Evolutionary conservation across 2,888 invertebrate genomes (phyloP), one percentile per base, ranked within the genome.

Genomic region (Eupithecia vulgata): DNA sequence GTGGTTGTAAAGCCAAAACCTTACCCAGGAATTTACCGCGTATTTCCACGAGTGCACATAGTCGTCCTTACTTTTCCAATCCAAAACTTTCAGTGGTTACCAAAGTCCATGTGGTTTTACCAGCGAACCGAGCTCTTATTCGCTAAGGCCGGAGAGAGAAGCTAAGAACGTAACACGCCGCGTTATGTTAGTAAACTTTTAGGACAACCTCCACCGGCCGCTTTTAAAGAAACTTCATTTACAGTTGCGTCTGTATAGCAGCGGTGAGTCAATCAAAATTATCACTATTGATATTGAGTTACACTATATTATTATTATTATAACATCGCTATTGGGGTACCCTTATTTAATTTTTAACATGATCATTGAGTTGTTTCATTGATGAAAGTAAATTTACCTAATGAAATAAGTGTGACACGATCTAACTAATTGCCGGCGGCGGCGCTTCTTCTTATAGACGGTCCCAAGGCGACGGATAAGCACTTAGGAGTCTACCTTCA

Each of bases 31-130:
- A 64, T 35, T 37, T 64, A 17, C 34, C 62, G 61, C 61, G 34
- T 35, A 64, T 35, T 35, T 64, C n/a, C 62, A 35, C 37, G 62
- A 64, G 35, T 64, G 62, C 35, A 34, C 52, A 57, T 57, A 57
- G 25, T 21, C 62, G 64, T 37, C 40, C 21, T 65, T 65, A 40
- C 65, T 74, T 74, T 70, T 70, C 62, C 57, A 68, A 70, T 68
- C 73, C 59, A 45, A 68, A 67, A 74, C 71, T 71, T 74, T 71
- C 66, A 74, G 37, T 30, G 45, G 37, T 62, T 64, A 40, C 67
- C 48, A 21, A 71, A 71, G 61, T 71, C 65, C 37, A 21, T 66
- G 74, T 35, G 74, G 74, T 71, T 71, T 48, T 13, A 65, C 35
- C 25, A 12, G 62, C 1, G 21, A 61, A 61, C 61, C 57, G 66